Evolutionary conservation across 1,140 invertebrate species (phyloP), one percentile per base, ranked within the genome.

Genomic region (Brachionus calyciflorus): DNA sequence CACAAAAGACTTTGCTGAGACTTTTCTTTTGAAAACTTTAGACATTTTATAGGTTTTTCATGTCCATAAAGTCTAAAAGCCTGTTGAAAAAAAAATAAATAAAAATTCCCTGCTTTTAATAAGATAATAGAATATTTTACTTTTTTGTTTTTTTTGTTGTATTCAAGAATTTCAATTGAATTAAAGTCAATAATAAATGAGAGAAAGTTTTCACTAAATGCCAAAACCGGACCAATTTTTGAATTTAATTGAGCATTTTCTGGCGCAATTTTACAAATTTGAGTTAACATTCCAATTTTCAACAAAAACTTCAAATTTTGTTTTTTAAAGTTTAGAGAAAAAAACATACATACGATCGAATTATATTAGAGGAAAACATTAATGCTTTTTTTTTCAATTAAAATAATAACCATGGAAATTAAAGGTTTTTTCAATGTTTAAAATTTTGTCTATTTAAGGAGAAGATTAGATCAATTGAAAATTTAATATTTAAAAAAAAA

Each of bases 91-190:
- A 40, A 9, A 2, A 26, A 26, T 26, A 26, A 26, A 7, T 26
- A 1, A 2, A 41, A 3, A 21, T n/a, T 3, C 7, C 17, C 4
- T 19, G 2, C 37, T 63, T 40, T 4, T 9, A 24, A 63, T 37
- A 37, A 3, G 17, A 19, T 12, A 63, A 63, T 3, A 37, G n/a
- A 40, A 19, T 41, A 10, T 26, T 41, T 65, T n/a, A 65, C 60
- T 44, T 65, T 65, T 44, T 44, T 17, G 30, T 41, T 44, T 44
- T 65, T 65, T 65, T 65, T 65, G 40, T 65, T 65, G 60, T 65
- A 65, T 10, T 65, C 60, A 41, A 65, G 14, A 24, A 65, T 7
- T 24, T 65, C 60, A 3, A 65, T 65, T 41, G 24, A 21, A 10
- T 30, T 21, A 65, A 65, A 65, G 44, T 65, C 60, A 24, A 65